A percentile compares a stretch with the other conserved stretches of the same genome.
Evolutionary conservation across 1,140 invertebrate genomes (phyloP).

Genomic region (Penaeus vannamei): DNA sequence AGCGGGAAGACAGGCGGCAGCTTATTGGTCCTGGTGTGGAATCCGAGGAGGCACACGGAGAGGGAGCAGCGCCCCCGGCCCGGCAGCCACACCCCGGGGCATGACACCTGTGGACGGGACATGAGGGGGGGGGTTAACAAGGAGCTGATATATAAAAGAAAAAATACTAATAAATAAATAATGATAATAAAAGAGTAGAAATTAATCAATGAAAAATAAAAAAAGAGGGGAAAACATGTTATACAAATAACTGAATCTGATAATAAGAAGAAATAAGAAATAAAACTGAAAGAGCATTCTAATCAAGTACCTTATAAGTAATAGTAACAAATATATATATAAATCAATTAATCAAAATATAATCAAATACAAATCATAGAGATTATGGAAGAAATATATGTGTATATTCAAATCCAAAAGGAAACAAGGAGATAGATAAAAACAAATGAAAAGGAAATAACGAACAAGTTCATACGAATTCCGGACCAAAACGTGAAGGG

Average conservation of each 20-base stretch:
- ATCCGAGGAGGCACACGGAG: constrained; percentile 64
- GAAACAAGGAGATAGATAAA: constrained; percentile 1
- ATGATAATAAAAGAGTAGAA: no score
- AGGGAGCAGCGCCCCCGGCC: constrained; percentile 62
- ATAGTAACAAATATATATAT: background rate
- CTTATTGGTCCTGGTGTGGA: constrained; percentile 65
- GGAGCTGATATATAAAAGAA: background rate
- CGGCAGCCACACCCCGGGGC: constrained; percentile 65
- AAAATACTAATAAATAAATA: background rate
- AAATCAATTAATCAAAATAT: no score
- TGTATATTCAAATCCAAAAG: background rate
- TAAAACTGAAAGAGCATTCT: background rate
- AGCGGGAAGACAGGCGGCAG: constrained; percentile 62
- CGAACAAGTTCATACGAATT: background rate
- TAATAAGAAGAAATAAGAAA: background rate
- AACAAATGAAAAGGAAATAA: background rate
- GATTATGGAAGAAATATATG: no score
- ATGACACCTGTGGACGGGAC: constrained; percentile 45
- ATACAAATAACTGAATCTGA: no score
- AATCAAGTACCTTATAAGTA: background rate
- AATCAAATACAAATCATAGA: no score
- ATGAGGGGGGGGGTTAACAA: background rate
- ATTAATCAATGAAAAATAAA: no score
- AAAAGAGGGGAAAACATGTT: no score
- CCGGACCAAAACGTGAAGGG: no score